Evolutionary conservation across 2,888 invertebrate species (phyloP), one percentile per base, ranked within the genome.

Genomic region (Callinectes sapidus): DNA sequence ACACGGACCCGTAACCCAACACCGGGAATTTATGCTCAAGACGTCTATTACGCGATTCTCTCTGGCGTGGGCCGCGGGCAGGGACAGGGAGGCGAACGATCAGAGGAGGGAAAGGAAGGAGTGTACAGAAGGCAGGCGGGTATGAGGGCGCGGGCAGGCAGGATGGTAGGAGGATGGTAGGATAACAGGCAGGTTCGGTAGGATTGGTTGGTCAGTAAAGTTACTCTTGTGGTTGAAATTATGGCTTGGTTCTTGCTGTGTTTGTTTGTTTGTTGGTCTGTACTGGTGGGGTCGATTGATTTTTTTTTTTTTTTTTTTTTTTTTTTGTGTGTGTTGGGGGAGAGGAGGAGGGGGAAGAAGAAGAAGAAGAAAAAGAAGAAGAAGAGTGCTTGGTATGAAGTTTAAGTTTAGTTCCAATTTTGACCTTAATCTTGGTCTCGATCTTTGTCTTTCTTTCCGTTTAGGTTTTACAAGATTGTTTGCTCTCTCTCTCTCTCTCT

Each of bases 31-130:
- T 81, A 81, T 81, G 81, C 35, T 35, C 81, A 35, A 81, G n/a
- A 81, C 81, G 81, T 35, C 81, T 35, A 81, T 81, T 81, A 81
- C 81, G 81, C 81, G 81, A 81, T 81, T 81, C 81, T 81, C 32
- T 81, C 35, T 81, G 81, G 81, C 81, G 32, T 8, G n/a, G 71
- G 71, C 81, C 81, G 32, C 81, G 81, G 81, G 81, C 81, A 6
- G 35, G 81, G 35, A 81, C 81, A 6, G 35, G 81, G 35, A 81
- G 81, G 81, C 81, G 81, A 81, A 10, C 28, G 71, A 77, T 28
- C 28, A 61, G 61, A 61, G 61, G 61, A 61, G 23, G 61, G 6
- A 3, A 10, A 13, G 32, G 2, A 28, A n/a, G n/a, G 71, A n/a
- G n/a, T 71, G 10, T n/a, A 13, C 13, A 77, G 71, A 13, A 77